Percentiles rank a stretch among this genome's conserved stretches.
Conservation (phyloP, 1,140 invertebrate species). For the Trichonephila clavata region DNA sequence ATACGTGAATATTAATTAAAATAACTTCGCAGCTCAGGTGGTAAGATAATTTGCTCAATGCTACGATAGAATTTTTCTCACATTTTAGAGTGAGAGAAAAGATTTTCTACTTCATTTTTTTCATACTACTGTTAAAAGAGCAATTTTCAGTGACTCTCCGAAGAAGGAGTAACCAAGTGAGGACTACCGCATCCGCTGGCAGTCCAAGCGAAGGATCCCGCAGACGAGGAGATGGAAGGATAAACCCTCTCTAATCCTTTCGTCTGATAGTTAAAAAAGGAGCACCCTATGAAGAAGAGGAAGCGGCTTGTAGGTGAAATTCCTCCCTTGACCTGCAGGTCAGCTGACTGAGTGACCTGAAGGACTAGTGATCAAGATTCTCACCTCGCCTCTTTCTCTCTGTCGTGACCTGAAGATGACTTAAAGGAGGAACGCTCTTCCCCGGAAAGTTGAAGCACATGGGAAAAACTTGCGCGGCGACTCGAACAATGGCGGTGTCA, state of each 20-base stretch:
- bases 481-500: too few species aligned
- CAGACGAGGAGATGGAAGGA: not conserved
- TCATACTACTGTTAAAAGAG: too few species aligned
- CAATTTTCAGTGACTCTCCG: too few species aligned
- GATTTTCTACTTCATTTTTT: too few species aligned
- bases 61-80: too few species aligned
- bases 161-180: too few species aligned
- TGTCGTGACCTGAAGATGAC: not conserved
- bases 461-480: not conserved
- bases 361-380: slow-evolving; percentile 65
- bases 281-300: not conserved
- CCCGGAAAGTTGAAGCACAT: not conserved
- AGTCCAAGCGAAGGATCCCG: not conserved
- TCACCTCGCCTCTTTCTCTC: not conserved
- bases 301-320: slow-evolving; percentile 4
- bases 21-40: too few species aligned
- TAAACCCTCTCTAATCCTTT: not conserved
- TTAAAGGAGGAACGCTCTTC: too few species aligned
- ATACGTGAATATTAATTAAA: too few species aligned
- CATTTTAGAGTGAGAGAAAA: too few species aligned
- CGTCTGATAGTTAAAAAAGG: not conserved
- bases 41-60: too few species aligned
- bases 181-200: too few species aligned
- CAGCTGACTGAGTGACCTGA: slow-evolving; percentile 65
- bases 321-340: slow-evolving; percentile 48